Base-by-base conservation (phyloP, 2,797 vertebrate species). In the Synanceia verrucosa region DNA sequence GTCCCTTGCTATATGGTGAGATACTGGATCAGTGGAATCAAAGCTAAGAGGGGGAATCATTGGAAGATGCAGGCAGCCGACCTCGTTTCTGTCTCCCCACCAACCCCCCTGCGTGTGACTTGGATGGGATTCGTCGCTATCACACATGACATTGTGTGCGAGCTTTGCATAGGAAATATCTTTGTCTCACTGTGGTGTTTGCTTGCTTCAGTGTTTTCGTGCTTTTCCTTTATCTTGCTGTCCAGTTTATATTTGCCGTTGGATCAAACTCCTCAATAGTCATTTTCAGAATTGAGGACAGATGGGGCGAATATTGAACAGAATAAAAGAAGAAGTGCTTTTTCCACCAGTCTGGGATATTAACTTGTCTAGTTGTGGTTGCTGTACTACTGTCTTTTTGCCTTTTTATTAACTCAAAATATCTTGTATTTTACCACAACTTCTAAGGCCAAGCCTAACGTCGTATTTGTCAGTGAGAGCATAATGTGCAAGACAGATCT, bases 91-190 rank as follows among this genome's bases (percentile, higher is more conserved):
- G 86, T 70, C 77, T 70, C 88, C 83, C 76, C 84, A 51, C 77
- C 86, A 75, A 70, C 81, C 87, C 85, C 88, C 89, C 85, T 82
- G 88, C 90, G 89, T 95, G 93, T 93, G 93, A 94, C 93, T 95
- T 94, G 94, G 94, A 94, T 85, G 70, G 85, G 91, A 93, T 94
- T 85, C 85, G 82, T 58, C 70, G 86, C 92, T 94, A 94, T 94
- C 94, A 93, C 93, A 92, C 92, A 91, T 91, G 88, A 93, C 93
- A 94, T 89, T 94, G 93, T 94, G 94, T 91, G 89, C 48, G 41
- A 94, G 94, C 94, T 95, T 95, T 94, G 93, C 93, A 94, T 94
- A 94, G 89, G 90, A 94, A 95, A 94, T 94, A 94, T 93, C 92
- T 94, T 94, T 94, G 93, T 95, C 92, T 93, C 88, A 69, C 81